phyloP scores from a whole-genome alignment of 2,888 invertebrate genomes.

The Patella depressa region DNA sequence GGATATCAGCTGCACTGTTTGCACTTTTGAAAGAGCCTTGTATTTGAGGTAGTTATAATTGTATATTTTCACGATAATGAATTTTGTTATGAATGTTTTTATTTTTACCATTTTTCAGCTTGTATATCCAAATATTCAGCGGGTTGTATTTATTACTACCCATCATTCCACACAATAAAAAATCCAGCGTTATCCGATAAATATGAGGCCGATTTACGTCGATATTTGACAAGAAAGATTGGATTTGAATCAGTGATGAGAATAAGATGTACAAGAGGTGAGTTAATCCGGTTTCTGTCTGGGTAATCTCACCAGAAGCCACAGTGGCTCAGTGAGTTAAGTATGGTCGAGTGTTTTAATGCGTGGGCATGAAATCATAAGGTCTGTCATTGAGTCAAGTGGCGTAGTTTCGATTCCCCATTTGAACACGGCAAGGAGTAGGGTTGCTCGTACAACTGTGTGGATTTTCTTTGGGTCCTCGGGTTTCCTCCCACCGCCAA shows the following conservation, averaged over 20 bases:
- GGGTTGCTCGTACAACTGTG: too few relatives aligned
- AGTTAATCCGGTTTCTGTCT: slow-evolving; percentile 10
- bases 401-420: too few relatives aligned
- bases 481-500: too few relatives aligned
- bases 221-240: slow-evolving; percentile 95
- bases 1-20: background rate
- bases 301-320: too few relatives aligned
- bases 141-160: slow-evolving; percentile 92
- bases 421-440: too few relatives aligned
- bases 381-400: too few relatives aligned
- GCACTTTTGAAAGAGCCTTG: too few relatives aligned
- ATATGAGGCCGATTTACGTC: slow-evolving; percentile 82
- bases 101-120: slow-evolving; percentile 62
- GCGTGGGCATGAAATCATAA: too few relatives aligned
- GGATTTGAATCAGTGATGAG: slow-evolving; percentile 99
- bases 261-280: slow-evolving; percentile 89
- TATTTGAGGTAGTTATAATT: too few relatives aligned
- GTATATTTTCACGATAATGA: background rate
- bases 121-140: slow-evolving; percentile 96
- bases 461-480: too few relatives aligned
- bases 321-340: too few relatives aligned
- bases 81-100: background rate
- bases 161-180: slow-evolving; percentile 82
- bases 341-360: too few relatives aligned
- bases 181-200: slow-evolving; percentile 81